Base-by-base conservation (phyloP, 2,113 vertebrate genomes). In the Dromas ardeola region DNA sequence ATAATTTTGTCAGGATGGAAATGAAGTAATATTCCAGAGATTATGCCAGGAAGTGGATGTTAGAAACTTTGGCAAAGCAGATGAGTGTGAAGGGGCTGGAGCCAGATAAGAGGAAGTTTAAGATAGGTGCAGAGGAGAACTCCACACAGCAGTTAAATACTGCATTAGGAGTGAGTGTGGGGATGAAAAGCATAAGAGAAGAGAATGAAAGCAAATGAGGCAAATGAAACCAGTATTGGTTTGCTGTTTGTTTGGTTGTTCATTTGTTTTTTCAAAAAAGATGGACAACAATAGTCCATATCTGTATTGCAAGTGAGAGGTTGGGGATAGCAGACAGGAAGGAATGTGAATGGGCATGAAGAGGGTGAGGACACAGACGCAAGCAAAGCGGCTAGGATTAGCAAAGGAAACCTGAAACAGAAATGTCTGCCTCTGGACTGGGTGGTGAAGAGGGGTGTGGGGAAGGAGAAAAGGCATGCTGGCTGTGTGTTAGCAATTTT, bases 1-100 rank as follows among this genome's bases (percentile, higher is more conserved):
- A 88, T 96, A 93, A 91, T 71, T 84, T 47, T 79, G 84, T 76
- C 78, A 58, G 61, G 81, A 25, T 91, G 87, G 84, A 91, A 93
- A 76, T 43, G 91, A 88, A 91, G 40, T 66, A 82, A 26, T 90
- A 81, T 66, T 90, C 78, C 78, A 71, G 62, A 85, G 81, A 93
- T 88, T 52, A 76, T 0, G 6, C 66, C 90, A 91, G 93, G 93
- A 95, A 88, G 53, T 45, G 62, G 70, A 40, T 79, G 61, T 13
- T 53, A 86, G 61, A 45, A 90, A 76, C 61, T 67, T 38, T 92
- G 93, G 84, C 90, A 80, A 73, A 90, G 93, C n/a, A 62, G 53
- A 36, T 7, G 56, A 76, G 61, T 47, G 65, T 34, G 66, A 66
- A 85, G 56, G 53, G 77, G 69, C 47, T 65, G 81, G 62, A 93